Evolutionary conservation across 2,888 invertebrate species (phyloP), one percentile per base, ranked within the genome.

Genomic region (Stegana nigrithorax): DNA sequence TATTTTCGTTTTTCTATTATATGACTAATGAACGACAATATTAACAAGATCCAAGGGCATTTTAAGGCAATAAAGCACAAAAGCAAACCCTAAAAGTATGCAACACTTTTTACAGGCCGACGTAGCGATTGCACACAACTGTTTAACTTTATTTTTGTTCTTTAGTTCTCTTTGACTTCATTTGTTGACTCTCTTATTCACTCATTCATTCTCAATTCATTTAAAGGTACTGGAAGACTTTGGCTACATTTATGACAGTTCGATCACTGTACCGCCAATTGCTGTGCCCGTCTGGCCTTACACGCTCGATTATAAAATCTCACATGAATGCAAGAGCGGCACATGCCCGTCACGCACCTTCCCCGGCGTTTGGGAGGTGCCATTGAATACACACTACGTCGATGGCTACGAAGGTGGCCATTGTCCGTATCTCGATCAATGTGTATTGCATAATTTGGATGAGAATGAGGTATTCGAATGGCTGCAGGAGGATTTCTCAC

Each of bases 301-400:
- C 86, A 97, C 97, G 0, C 88, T 97, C 45, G 96, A 97, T 85
- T 95, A 92, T 86, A 94, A 94, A 87, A 94, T 96, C 77, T 92
- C 96, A 1, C 96, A 96, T 82, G 95, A 95, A 85, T 96, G 96
- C 86, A 95, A 95, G 86, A 91, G 95, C 47, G 94, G 93, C 62
- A 94, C 94, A n/a, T 96, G 96, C 69, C 96, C 96, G 0, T 91
- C 92, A 1, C 93, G 92, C 85, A 91, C 92, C 2, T 96, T 95
- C 88, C 94, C 94, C 83, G 95, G 95, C 90, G 89, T 95, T n/a
- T 96, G 96, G 96, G 95, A 96, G 87, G 90, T 96, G 32, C 96
- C 96, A 1, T 87, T 96, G 80, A 96, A 96, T 82, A 92, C 95
- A 45, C 95, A 96, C 85, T 95, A 92, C 83, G 91, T 95, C 3